Percentiles rank a stretch among this genome's conserved stretches.
phyloP scores from a whole-genome alignment of 2,888 invertebrate species.

The Drosophila merina region DNA sequence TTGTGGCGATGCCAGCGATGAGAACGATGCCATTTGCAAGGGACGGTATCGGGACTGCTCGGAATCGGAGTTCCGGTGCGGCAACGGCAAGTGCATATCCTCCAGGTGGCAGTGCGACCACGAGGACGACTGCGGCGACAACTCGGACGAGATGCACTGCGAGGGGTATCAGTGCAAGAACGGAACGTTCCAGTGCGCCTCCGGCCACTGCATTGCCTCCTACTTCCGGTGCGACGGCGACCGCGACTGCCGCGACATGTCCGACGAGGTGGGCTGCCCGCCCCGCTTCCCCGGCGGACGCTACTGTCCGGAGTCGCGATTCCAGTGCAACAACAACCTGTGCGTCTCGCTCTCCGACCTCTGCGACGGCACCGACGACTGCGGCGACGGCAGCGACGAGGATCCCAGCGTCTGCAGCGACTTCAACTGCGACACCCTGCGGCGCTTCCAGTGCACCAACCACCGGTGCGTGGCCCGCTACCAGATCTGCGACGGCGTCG shows the following conservation, averaged over 20 bases:
- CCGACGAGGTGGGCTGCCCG: conserved; percentile 95
- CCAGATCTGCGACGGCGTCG: conserved; percentile 95
- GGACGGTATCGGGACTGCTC: conserved; percentile 95
- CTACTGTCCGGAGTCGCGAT: conserved; percentile 94
- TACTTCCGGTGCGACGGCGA: conserved; percentile 96
- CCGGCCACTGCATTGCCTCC: conserved; percentile 96
- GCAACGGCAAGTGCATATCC: conserved; percentile 95
- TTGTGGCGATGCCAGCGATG: conserved; percentile 97
- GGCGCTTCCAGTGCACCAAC: conserved; percentile 95
- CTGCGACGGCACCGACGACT: conserved; percentile 97
- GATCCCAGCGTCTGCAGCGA: conserved; percentile 91
- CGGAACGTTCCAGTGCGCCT: conserved; percentile 95
- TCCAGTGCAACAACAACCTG: conserved; percentile 95
- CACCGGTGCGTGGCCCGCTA: conserved; percentile 93
- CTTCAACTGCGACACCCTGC: conserved; percentile 92
- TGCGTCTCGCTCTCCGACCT: conserved; percentile 95
- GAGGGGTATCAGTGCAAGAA: conserved; percentile 93
- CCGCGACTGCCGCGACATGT: conserved; percentile 94
- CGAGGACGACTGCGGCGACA: conserved; percentile 98
- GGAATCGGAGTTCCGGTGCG: conserved; percentile 95
- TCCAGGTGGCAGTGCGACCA: conserved; percentile 97
- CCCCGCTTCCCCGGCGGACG: conserved; percentile 94
- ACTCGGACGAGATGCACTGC: conserved; percentile 94
- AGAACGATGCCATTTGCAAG: conserved; percentile 91
- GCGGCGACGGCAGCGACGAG: conserved; percentile 96